Percentiles rank a stretch among this genome's conserved stretches.
These are phyloP conservation scores for Phaethon lepturus DNA, from an alignment of 2,113 vertebrate genomes.

Conservation along the genomic window DNA sequence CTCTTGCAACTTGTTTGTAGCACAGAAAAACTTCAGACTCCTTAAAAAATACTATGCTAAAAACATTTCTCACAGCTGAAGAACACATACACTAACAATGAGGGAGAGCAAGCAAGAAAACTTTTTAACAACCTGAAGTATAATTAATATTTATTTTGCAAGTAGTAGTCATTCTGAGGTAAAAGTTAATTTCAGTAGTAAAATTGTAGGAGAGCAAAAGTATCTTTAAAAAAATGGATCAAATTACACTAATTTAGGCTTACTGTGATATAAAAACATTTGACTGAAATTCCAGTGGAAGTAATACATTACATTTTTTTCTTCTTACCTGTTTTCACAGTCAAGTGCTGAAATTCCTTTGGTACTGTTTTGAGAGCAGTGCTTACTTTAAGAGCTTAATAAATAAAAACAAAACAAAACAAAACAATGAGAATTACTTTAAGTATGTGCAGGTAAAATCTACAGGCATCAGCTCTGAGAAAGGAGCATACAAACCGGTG, in stretches of 20 bases:
- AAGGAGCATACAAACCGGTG: neutral
- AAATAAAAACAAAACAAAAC: neutral
- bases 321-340: conserved; percentile 78
- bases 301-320: neutral
- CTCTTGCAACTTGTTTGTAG: neutral
- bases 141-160: neutral
- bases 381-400: conserved; percentile 67
- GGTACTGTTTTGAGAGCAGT: conserved; percentile 64
- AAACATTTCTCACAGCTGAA: neutral
- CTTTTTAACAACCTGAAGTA: neutral
- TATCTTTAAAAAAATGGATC: neutral
- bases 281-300: neutral
- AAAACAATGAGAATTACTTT: neutral
- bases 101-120: neutral
- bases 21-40: neutral
- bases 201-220: neutral
- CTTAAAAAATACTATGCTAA: neutral
- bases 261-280: neutral
- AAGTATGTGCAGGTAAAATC: neutral
- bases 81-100: neutral
- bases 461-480: neutral
- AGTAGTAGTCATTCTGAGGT: neutral
- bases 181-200: neutral
- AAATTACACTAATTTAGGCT: neutral
- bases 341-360: conserved; percentile 75